Evolutionary conservation across 1,140 invertebrate genomes (phyloP), one percentile per base, ranked within the genome.

Genomic region (Laodelphax striatellus): DNA sequence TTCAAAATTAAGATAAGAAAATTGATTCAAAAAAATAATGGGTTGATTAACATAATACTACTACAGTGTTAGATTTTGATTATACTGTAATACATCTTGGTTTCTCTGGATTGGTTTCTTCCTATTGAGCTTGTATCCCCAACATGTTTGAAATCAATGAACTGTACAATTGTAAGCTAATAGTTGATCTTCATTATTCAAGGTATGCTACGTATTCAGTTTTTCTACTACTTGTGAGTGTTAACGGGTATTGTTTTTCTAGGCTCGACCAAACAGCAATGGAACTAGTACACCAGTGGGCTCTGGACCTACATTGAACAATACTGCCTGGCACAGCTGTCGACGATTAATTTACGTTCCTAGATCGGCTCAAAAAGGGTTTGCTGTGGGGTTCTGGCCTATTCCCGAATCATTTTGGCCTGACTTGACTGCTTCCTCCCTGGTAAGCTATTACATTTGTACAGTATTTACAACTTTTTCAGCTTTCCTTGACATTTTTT

Each of bases 371-470:
- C 92, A 93, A 70, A 96, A 94, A 70, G 92, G 89, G 14, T 96
- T 92, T 70, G 86, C 91, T 52, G 86, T 91, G 58, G 94, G 94
- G 19, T 96, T 96, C 74, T 99, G 97, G 97, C 97, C 97, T 1
- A 92, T 99, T 68, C 97, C 97, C 0, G 97, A 99, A 74, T 88
- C 92, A 0, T 99, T 94, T 72, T 95, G 96, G 87, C 94, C 95
- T 0, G 96, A 99, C 72, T 77, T 86, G 0, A 86, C 83, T 65
- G 84, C 85, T 21, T 84, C 82, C 2, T 80, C 84, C 19, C 71
- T 95, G 70, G 80, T 83, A 72, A 72, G 72, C 64, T 17, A 5
- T 28, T 38, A 38, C 34, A 38, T 11, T 38, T 38, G 9, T 54
- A n/a, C 58, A 41, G 5, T 28, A 10, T 24, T 28, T 28, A 28